A percentile compares a stretch with the other conserved stretches of the same genome.
phyloP scores from a whole-genome alignment of 2,888 invertebrate species.

The Ommatoiulus sabulosus region DNA sequence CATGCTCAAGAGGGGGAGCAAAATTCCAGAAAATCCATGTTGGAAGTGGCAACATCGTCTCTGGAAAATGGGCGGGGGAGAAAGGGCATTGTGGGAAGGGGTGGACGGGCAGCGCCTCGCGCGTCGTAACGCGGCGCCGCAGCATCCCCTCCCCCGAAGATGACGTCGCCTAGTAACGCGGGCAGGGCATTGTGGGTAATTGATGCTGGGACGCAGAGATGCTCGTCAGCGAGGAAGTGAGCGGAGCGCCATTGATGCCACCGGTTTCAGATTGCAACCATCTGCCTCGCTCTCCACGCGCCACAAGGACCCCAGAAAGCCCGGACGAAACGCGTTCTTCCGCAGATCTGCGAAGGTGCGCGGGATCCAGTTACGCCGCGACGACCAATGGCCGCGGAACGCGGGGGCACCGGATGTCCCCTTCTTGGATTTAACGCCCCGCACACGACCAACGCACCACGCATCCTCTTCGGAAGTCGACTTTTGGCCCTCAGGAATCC shows the following conservation, averaged over 20 bases:
- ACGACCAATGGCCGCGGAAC: neutral
- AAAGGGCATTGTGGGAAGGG: neutral
- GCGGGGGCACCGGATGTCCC: neutral
- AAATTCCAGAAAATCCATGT: neutral
- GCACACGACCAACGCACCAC: neutral
- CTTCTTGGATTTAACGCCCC: neutral
- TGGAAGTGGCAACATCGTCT: neutral
- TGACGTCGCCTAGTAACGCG: slow-evolving; percentile 46
- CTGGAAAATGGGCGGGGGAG: neutral
- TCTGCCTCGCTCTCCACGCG: neutral
- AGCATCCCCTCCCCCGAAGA: slow-evolving; percentile 42
- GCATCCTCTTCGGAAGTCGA: neutral
- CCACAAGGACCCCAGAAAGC: neutral
- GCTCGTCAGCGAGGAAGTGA: neutral
- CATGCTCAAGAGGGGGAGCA: neutral
- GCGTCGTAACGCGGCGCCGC: neutral
- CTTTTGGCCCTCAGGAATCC: neutral
- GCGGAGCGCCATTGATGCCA: slow-evolving; percentile 42
- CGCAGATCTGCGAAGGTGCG: neutral
- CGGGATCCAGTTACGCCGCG: neutral
- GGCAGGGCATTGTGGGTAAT: slow-evolving; percentile 8
- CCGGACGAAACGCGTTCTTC: neutral
- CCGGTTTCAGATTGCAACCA: slow-evolving; percentile 49
- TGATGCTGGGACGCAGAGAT: slow-evolving; percentile 46
- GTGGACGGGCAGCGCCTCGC: neutral